These are phyloP conservation scores for Perdita meconis DNA, from an alignment of 2,888 invertebrate species.

Conservation along the genomic window DNA sequence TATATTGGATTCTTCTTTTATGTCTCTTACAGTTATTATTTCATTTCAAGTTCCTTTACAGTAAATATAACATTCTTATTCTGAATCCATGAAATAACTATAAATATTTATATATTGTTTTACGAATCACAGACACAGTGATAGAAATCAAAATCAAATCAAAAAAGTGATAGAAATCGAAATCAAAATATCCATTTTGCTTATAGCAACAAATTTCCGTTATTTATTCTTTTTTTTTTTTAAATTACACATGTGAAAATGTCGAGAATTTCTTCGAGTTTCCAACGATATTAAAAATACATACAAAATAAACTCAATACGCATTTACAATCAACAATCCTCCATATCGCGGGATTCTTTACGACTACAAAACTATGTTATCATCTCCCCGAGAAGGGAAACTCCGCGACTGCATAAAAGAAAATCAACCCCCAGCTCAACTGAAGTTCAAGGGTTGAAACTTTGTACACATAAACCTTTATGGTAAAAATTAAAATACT, in stretches of 20 bases:
- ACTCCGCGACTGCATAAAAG: background rate
- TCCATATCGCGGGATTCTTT: background rate
- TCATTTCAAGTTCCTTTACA: too few species aligned
- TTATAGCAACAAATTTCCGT: background rate
- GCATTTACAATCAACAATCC: too few species aligned
- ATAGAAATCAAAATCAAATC: too few species aligned
- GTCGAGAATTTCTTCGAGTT: background rate
- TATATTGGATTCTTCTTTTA: too few species aligned
- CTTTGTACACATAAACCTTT: background rate
- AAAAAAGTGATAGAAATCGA: too few species aligned
- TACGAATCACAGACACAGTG: too few species aligned
- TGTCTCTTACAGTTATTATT: too few species aligned
- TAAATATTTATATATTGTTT: too few species aligned
- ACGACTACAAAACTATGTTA: background rate
- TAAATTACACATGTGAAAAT: background rate
- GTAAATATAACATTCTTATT: too few species aligned
- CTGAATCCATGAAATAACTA: too few species aligned
- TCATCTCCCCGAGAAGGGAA: background rate
- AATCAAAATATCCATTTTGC: background rate
- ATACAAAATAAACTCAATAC: slow-evolving; percentile 1
- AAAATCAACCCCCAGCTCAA: background rate
- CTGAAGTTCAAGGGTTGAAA: background rate
- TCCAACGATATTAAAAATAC: background rate
- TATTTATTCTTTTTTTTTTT: too few species aligned
- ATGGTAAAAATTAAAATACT: slow-evolving; percentile 22